phyloP scores from a whole-genome alignment of 2,888 invertebrate species.

The Noctua janthina region DNA sequence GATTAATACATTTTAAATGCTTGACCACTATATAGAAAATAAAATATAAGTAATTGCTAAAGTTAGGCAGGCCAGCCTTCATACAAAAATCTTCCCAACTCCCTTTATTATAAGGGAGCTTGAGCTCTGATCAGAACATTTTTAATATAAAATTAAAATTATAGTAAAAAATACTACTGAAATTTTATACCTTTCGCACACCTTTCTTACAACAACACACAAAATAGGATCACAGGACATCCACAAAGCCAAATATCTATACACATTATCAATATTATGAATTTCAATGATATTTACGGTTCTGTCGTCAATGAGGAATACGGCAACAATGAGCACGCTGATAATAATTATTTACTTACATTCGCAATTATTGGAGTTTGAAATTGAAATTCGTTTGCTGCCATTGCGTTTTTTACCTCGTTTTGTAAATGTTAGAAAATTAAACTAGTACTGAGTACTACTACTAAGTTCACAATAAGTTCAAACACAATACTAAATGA shows the following conservation, averaged over 20 bases:
- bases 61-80: too few relatives aligned
- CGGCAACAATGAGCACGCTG: not conserved
- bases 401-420: conserved; percentile 22
- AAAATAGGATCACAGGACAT: not conserved
- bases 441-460: not conserved
- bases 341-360: conserved; percentile 37
- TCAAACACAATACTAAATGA: not conserved
- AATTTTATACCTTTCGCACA: not conserved
- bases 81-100: too few relatives aligned
- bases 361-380: conserved; percentile 30
- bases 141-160: too few relatives aligned
- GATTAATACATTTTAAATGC: too few relatives aligned
- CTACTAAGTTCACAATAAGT: not conserved
- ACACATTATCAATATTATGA: not conserved
- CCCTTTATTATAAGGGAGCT: too few relatives aligned
- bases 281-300: not conserved
- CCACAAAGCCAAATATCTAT: not conserved
- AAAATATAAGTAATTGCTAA: too few relatives aligned
- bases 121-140: too few relatives aligned
- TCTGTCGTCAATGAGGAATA: not conserved
- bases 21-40: too few relatives aligned
- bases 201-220: not conserved
- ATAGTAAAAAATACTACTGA: not conserved
- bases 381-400: conserved; percentile 31
- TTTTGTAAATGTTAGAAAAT: not conserved